Base-by-base conservation (phyloP, 2,888 invertebrate genomes). In the Mantis religiosa region DNA sequence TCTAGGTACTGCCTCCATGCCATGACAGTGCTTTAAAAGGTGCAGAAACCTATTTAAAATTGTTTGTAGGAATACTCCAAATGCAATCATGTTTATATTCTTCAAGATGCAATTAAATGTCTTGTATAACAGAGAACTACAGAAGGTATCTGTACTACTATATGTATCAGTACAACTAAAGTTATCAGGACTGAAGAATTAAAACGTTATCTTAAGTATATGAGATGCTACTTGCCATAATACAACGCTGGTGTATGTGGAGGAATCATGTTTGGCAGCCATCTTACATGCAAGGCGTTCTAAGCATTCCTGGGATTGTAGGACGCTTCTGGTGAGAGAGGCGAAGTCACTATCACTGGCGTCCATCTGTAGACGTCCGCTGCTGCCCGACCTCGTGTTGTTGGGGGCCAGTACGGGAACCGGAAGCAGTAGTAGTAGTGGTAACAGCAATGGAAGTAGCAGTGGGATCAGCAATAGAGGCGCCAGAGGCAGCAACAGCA, bases 241-340 rank as follows among this genome's bases (percentile, higher is more conserved):
- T 27, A 89, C 85, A 81, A 89, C 34, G 9, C 82, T 82, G 85
- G 34, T 89, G 71, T 88, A 89, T 6, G 88, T 85, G 3, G 71
- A 27, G 34, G 89, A 89, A 15, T 85, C 84, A 88, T 88, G 88
- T 82, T 83, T 81, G 87, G 88, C 89, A 20, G 90, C 90, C 88
- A 90, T 81, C 82, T 90, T 88, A 89, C 89, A 88, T 90, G 90
- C 90, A 87, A 88, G 89, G 90, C 83, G 87, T 89, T 87, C 91
- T 90, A 88, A 71, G 82, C 90, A 90, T 82, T 88, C 87, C 82
- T 91, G 89, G 41, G 90, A 87, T 27, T 89, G 90, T 71, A 90
- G 30, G 71, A 88, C 88, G 2, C 81, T 81, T 47, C 85, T 85
- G 12, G 89, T 88, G 6, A 89, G 85, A 25, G 30, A 14, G 8